A percentile compares a stretch with the other conserved stretches of the same genome.
Evolutionary conservation across 2,888 invertebrate genomes (phyloP).

Genomic region (Caenorhabditis sp.): DNA sequence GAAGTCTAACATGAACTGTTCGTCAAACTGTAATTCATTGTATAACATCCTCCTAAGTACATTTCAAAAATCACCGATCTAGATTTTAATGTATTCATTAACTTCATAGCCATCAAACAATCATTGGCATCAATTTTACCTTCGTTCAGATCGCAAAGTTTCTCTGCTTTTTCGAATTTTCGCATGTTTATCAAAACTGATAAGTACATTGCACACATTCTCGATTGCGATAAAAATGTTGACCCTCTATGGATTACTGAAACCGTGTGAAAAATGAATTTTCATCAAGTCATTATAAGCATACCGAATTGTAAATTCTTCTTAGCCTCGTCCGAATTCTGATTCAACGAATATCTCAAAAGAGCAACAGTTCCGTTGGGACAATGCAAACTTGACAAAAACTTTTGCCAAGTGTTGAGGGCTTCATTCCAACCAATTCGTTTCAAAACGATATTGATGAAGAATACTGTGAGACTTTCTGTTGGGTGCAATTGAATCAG

Average conservation of each 20-base stretch:
- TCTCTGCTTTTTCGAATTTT: conserved; percentile 44
- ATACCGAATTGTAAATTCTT: conserved; percentile 50
- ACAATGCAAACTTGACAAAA: conserved; percentile 51
- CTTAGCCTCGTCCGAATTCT: conserved; percentile 27
- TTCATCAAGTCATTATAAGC: conserved; percentile 3
- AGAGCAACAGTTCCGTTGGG: conserved; percentile 59
- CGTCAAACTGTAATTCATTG: conserved; percentile 38
- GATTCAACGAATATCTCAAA: conserved; percentile 29
- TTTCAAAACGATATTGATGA: conserved; percentile 49
- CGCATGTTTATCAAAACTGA: conserved; percentile 47
- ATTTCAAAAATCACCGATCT: conserved; percentile 13
- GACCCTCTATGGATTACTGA: conserved; percentile 57
- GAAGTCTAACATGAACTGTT: conserved; percentile 46
- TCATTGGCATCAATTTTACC: conserved; percentile 39
- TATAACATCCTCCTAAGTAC: too few relatives aligned
- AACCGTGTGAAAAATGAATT: too few relatives aligned
- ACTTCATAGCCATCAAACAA: conserved; percentile 42
- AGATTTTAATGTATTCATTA: conserved; percentile 50
- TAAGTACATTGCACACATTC: conserved; percentile 45
- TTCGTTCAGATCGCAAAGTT: conserved; percentile 11
- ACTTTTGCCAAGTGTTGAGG: conserved; percentile 58
- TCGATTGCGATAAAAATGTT: conserved; percentile 47
- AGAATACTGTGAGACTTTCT: conserved; percentile 51
- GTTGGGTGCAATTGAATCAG: conserved; percentile 50
- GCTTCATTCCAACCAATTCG: conserved; percentile 58